Evolutionary conservation across 1,140 invertebrate species (phyloP).

Genomic region (Myzus persicae): DNA sequence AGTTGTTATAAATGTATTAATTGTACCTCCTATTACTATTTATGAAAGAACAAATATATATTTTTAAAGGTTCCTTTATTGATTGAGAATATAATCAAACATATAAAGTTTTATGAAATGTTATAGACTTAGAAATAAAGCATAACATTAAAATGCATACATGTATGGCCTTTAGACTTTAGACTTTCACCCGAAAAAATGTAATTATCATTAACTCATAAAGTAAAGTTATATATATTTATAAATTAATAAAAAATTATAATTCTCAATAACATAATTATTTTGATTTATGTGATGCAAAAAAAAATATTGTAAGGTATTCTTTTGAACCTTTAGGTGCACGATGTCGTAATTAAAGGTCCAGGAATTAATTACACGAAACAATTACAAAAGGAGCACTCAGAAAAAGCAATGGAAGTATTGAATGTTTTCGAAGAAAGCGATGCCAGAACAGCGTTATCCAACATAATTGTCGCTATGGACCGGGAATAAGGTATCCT

Average conservation of each 20-base stretch:
- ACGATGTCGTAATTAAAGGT: slow-evolving; percentile 72
- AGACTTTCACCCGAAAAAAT: neutral
- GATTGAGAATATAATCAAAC: neutral
- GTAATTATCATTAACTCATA: neutral
- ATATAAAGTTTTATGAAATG: neutral
- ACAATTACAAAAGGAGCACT: slow-evolving; percentile 79
- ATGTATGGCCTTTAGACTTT: neutral
- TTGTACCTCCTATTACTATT: neutral
- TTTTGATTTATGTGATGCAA: neutral
- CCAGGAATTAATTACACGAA: slow-evolving; percentile 79
- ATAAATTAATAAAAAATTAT: neutral
- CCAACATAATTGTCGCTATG: slow-evolving; percentile 83
- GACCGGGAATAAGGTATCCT: slow-evolving; percentile 65
- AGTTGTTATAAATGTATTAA: too few species aligned
- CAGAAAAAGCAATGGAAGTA: slow-evolving; percentile 76
- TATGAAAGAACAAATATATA: neutral
- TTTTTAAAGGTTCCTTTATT: neutral
- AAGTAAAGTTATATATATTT: neutral
- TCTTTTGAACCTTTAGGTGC: slow-evolving; percentile 67
- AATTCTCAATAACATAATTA: neutral
- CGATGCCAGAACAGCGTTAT: slow-evolving; percentile 78
- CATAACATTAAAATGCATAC: neutral
- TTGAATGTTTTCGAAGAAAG: slow-evolving; percentile 76
- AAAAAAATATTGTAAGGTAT: neutral
- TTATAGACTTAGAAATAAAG: neutral